Base-by-base conservation (phyloP, 2,888 invertebrate species). In the Microplitis deprimator region DNA sequence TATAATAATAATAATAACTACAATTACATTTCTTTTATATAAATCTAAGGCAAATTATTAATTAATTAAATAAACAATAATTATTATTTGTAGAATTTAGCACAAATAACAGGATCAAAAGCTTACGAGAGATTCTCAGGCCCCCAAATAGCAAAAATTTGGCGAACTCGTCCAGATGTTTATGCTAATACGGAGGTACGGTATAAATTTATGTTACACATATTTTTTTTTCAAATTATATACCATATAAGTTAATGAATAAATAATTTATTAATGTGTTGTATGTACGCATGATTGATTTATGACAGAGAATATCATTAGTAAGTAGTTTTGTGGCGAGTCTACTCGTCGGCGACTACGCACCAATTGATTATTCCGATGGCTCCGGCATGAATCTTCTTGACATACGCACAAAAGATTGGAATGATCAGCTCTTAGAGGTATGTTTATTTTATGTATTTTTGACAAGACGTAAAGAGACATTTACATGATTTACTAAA, bases 301-400 rank as follows among this genome's bases (percentile, higher is more conserved):
- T 62, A 72, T 75, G 92, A 77, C 89, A 95, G 94, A 92, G 97
- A 84, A 96, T 99, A 83, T 98, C 98, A 0, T 91, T 99, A 65
- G 94, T 99, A 5, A 98, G 98, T 86, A 98, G 97, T 83, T 99
- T 99, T 90, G 93, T 95, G 0, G 96, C 96, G 79, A 96, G 97
- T 0, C 90, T 99, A 73, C 95, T 99, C 87, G 90, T 97, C 62
- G 98, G 98, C 1, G 92, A 93, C 84, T 94, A 97, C 81, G 98
- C 97, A 0, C 95, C 97, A 0, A 97, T 99, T 70, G 99, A 99
- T 90, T 93, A 93, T 81, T 93, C 97, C 0, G 99, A 99, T 89
- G 98, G 95, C 0, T 98, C 98, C 0, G 99, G 99, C 16, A 99
- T 97, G 97, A 99, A 99, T 91, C 91, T 99, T 17, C 91, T 99